phyloP scores from a whole-genome alignment of 2,888 invertebrate genomes.

The Drosophila affinis region DNA sequence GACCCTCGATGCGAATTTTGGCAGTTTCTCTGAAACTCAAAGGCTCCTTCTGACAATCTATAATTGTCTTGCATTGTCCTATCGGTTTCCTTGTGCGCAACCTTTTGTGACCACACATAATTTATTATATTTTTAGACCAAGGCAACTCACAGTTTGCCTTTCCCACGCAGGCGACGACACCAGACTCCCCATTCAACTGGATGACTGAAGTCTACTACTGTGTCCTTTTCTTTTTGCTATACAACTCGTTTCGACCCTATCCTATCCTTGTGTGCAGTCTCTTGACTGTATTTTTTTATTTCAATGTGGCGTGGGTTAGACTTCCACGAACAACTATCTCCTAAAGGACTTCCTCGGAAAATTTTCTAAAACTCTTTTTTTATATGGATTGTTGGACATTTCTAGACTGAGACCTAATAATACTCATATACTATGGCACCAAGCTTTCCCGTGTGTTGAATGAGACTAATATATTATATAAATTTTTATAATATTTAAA shows the following conservation, averaged over 20 bases:
- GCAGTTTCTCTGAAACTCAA: conserved; percentile 46
- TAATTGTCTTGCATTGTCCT: conserved; percentile 69
- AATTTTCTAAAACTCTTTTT: not conserved
- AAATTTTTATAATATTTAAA: too few species aligned
- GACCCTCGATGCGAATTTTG: conserved; percentile 35
- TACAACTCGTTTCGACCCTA: conserved; percentile 21
- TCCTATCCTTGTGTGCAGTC: conserved; percentile 4
- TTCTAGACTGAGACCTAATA: too few species aligned
- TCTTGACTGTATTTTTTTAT: conserved; percentile 8
- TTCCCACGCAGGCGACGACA: conserved; percentile 68
- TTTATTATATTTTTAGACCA: conserved; percentile 56
- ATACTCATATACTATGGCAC: too few species aligned
- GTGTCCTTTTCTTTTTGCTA: conserved; percentile 31
- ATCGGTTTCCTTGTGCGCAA: conserved; percentile 16
- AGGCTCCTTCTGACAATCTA: conserved; percentile 51
- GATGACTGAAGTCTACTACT: conserved; percentile 28
- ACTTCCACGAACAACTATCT: conserved; percentile 6
- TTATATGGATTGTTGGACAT: too few species aligned
- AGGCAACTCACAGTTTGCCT: conserved; percentile 56
- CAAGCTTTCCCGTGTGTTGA: too few species aligned
- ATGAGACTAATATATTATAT: too few species aligned
- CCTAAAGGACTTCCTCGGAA: not conserved
- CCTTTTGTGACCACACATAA: conserved; percentile 55
- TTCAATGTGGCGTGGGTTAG: conserved; percentile 7
- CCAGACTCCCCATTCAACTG: conserved; percentile 14